Base-by-base conservation (phyloP, 1,140 invertebrate genomes). In the Medauroidea extradentata region DNA sequence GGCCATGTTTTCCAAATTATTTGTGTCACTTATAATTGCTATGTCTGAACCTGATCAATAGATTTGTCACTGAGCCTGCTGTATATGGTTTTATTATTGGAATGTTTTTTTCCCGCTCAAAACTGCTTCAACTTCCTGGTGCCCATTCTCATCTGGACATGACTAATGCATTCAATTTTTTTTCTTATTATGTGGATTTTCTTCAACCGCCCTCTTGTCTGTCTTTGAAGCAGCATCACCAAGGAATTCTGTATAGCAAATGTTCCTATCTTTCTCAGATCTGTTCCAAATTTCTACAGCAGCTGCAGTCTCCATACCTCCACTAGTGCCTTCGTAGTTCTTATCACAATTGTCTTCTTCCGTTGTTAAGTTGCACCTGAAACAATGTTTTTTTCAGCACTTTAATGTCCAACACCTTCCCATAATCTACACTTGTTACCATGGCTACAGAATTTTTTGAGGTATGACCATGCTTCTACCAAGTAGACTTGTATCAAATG, bases 11-110 rank as follows among this genome's bases (percentile, higher is more conserved):
- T 63, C 38, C 29, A 57, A 56, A 27, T 53, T 55, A 48, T 56
- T 52, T 43, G 23, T 21, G 43, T 65, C 60, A 2, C 54, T 52
- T 52, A 60, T 50, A 38, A 66, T 64, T 25, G 65, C 65, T 29
- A 66, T 25, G 14, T 25, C 39, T 61, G 61, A n/a, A 66, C 39
- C 23, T 66, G 58, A 38, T 66, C 60, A 21, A 62, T 63, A 55
- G 58, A 43, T 25, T 43, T 53, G n/a, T n/a, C n/a, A n/a, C n/a
- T n/a, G n/a, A n/a, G n/a, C n/a, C n/a, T n/a, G n/a, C n/a, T n/a
- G n/a, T 57, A 21, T 41, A 60, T 43, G 50, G 39, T 54, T 42
- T 60, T 52, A 18, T 19, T 19, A 48, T 48, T 19, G 8, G 46
- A 8, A 9, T 13, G 16, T 16, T 21, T 14, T 16, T 48, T 21